These are phyloP conservation scores for Orius insidiosus DNA, from an alignment of 1,140 invertebrate species.

Conservation along the genomic window DNA sequence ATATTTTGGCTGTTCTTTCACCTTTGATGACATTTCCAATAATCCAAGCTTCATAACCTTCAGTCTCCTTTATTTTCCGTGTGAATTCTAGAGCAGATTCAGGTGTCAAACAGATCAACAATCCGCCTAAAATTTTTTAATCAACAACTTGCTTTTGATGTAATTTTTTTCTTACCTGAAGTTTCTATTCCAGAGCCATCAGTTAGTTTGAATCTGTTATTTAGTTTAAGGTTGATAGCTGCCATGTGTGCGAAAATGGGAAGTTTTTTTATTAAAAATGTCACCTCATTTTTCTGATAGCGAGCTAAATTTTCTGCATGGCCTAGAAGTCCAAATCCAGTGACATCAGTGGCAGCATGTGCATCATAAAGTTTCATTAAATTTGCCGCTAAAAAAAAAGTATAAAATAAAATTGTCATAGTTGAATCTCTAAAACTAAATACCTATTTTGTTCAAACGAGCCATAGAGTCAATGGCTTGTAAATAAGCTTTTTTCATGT, in stretches of 20 bases:
- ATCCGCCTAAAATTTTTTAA: constrained; percentile 49
- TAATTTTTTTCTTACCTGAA: background rate
- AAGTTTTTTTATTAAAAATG: constrained; percentile 92
- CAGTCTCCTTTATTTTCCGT: constrained; percentile 90
- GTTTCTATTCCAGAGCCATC: constrained; percentile 9
- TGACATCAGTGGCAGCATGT: constrained; percentile 92
- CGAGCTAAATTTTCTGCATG: constrained; percentile 92
- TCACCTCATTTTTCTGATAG: constrained; percentile 91
- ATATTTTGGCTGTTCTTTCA: constrained; percentile 83
- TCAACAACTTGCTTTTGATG: background rate
- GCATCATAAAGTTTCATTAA: constrained; percentile 97
- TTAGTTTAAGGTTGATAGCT: constrained; percentile 42
- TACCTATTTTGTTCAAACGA: constrained; percentile 72
- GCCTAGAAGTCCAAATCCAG: constrained; percentile 86
- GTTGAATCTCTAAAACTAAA: constrained; percentile 7
- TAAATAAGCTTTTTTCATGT: constrained; percentile 86
- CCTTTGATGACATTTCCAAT: constrained; percentile 97
- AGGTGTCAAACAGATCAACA: constrained; percentile 82
- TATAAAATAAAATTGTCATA: constrained; percentile 3
- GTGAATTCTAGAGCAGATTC: constrained; percentile 94
- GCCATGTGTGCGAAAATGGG: constrained; percentile 96
- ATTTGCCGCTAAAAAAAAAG: constrained; percentile 44
- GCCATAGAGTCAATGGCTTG: constrained; percentile 95
- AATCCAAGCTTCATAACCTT: constrained; percentile 96
- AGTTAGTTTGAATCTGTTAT: constrained; percentile 5